A percentile compares a stretch with the other conserved stretches of the same genome.
These are phyloP conservation scores for Setophaga coronata DNA, from an alignment of 2,113 vertebrate species.

Conservation along the genomic window DNA sequence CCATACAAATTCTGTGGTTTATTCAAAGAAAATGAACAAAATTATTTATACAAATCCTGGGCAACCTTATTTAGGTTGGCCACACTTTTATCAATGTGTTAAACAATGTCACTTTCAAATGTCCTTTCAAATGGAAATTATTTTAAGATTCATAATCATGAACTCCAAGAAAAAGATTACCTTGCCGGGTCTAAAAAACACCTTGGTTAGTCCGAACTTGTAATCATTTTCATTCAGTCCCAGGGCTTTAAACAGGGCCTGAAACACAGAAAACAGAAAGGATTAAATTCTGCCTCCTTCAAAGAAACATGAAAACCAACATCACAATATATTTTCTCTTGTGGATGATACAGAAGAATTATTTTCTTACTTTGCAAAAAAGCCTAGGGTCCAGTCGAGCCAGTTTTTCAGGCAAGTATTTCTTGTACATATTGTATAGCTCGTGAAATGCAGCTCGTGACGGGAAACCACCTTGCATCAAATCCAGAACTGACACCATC, in stretches of 20 bases:
- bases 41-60: background rate
- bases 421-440: constrained; percentile 99
- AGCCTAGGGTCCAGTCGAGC: constrained; percentile 92
- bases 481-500: constrained; percentile 97
- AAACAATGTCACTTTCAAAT: background rate
- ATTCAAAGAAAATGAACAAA: background rate
- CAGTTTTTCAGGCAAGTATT: constrained; percentile 93
- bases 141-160: background rate
- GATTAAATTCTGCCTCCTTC: background rate
- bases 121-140: background rate
- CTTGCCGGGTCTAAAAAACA: constrained; percentile 98
- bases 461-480: constrained; percentile 98
- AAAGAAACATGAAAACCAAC: background rate
- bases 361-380: constrained; percentile 90
- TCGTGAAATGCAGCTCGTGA: constrained; percentile 96
- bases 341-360: background rate
- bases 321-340: background rate
- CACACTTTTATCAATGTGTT: background rate
- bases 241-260: constrained; percentile 98
- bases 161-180: constrained; percentile 74
- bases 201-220: constrained; percentile 96
- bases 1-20: background rate
- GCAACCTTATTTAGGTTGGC: background rate
- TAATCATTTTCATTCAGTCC: constrained; percentile 96
- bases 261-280: constrained; percentile 49